Base-by-base conservation (phyloP, 2,113 vertebrate species). In the Notothenia coriiceps region DNA sequence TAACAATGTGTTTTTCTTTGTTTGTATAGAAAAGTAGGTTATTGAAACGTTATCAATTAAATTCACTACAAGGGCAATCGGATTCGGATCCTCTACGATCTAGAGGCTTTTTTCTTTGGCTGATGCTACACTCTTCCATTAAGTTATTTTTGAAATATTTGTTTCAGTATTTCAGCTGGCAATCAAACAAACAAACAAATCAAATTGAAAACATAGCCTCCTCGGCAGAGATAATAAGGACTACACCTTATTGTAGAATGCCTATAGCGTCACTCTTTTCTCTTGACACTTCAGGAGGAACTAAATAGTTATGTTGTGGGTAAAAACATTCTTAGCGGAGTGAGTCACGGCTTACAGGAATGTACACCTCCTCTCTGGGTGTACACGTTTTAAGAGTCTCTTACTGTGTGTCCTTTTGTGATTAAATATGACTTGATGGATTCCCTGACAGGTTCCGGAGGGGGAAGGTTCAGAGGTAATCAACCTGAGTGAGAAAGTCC, bases 401-500 rank as follows among this genome's bases (percentile, higher is more conserved):
- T 33, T 49, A n/a, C 13, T 25, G 2, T 50, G 8, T 10, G 0
- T 46, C 12, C 17, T 40, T 2, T 47, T 3, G 7, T 29, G 11
- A 47, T 35, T 14, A 43, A 15, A 9, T 49, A 12, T 57, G 0
- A 59, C 2, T 64, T 54, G 7, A 65, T 85, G 1, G 52, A 14
- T 74, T 74, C 46, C 50, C 57, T 88, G 50, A 70, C 86, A 98
- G 96, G 94, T 82, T 83, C 74, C 92, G 80, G 92, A 94, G 50
- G 93, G 93, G 47, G 66, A 73, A 63, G 96, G 92, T 77, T 70
- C 87, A 82, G 96, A 96, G 75, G 86, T 89, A 46, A n/a, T 97
- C 62, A 95, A 97, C 86, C 91, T 97, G 90, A 95, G 94, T 82
- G 87, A 96, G 44, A 97, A 94, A 80, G 93, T 98, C 40, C 96